These are phyloP conservation scores for Typhlichthys subterraneus DNA, from an alignment of 2,797 vertebrate genomes.

Conservation along the genomic window DNA sequence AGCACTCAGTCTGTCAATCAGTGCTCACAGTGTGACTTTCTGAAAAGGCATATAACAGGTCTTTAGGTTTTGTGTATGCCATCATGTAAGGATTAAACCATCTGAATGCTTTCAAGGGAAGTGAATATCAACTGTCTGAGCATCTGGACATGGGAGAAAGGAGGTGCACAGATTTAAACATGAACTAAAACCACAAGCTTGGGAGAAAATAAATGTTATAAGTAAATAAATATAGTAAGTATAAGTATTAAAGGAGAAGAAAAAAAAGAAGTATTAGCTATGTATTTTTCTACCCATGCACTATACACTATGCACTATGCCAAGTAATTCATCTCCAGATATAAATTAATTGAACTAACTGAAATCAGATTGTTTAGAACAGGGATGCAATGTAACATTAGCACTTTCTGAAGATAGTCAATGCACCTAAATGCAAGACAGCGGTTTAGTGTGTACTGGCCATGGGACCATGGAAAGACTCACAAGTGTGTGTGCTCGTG, in stretches of 20 bases:
- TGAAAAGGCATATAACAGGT: constrained; percentile 24
- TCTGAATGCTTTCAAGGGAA: constrained; percentile 26
- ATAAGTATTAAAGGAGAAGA: too few relatives aligned
- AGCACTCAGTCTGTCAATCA: constrained; percentile 36
- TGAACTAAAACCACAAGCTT: too few relatives aligned
- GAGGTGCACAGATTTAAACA: constrained; percentile 14
- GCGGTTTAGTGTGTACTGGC: too few relatives aligned
- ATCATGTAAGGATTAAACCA: constrained; percentile 43
- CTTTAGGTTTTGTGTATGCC: constrained; percentile 47
- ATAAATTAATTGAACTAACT: too few relatives aligned
- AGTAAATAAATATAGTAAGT: neutral
- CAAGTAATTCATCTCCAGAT: too few relatives aligned
- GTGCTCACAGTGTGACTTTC: constrained; percentile 19
- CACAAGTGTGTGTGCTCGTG: constrained; percentile 5
- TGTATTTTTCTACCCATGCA: too few relatives aligned
- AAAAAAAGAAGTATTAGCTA: neutral
- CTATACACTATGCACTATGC: too few relatives aligned
- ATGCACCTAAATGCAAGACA: too few relatives aligned
- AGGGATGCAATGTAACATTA: too few relatives aligned
- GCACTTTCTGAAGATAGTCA: too few relatives aligned
- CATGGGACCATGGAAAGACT: neutral
- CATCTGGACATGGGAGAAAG: constrained; percentile 22
- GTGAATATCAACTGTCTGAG: constrained; percentile 28
- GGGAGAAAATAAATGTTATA: neutral
- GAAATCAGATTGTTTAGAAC: too few relatives aligned